Evolutionary conservation across 1,140 invertebrate genomes (phyloP).

Genomic region (Anastatus disparis): DNA sequence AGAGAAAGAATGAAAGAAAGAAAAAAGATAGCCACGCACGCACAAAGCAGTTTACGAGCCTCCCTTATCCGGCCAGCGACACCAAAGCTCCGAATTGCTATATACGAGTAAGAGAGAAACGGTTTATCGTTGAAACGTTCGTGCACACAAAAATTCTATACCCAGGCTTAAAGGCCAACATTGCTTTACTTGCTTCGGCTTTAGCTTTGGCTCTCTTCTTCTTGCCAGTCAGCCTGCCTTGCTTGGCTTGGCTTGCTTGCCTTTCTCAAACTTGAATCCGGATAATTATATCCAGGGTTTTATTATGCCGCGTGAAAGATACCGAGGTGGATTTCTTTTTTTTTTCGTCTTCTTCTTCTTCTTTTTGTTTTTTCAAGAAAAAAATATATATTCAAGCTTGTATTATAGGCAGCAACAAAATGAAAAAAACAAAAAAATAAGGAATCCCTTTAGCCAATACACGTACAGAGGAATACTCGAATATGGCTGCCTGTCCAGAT

Average conservation of each 20-base stretch:
- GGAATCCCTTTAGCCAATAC: not conserved
- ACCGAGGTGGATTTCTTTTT: too few relatives aligned
- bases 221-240: too few relatives aligned
- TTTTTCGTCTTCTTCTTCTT: too few relatives aligned
- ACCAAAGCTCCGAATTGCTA: slow-evolving; percentile 30
- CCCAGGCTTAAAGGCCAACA: slow-evolving; percentile 22
- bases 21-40: too few relatives aligned
- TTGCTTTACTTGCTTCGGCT: too few relatives aligned
- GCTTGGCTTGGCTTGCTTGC: not conserved
- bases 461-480: too few relatives aligned
- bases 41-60: slow-evolving; percentile 21
- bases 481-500: too few relatives aligned
- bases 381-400: not conserved
- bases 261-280: slow-evolving; percentile 48
- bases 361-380: not conserved
- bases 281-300: slow-evolving; percentile 63
- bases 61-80: slow-evolving; percentile 36
- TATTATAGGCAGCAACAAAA: not conserved
- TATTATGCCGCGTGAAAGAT: slow-evolving; percentile 50
- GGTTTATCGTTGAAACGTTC: slow-evolving; percentile 35
- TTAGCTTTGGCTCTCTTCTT: too few relatives aligned
- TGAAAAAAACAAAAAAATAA: not conserved
- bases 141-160: slow-evolving; percentile 11
- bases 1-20: too few relatives aligned
- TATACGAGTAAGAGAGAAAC: slow-evolving; percentile 25